Percentiles rank a stretch among this genome's conserved stretches.
Evolutionary conservation across 2,797 vertebrate species (phyloP).

Genomic region (Gallinago solitaria): DNA sequence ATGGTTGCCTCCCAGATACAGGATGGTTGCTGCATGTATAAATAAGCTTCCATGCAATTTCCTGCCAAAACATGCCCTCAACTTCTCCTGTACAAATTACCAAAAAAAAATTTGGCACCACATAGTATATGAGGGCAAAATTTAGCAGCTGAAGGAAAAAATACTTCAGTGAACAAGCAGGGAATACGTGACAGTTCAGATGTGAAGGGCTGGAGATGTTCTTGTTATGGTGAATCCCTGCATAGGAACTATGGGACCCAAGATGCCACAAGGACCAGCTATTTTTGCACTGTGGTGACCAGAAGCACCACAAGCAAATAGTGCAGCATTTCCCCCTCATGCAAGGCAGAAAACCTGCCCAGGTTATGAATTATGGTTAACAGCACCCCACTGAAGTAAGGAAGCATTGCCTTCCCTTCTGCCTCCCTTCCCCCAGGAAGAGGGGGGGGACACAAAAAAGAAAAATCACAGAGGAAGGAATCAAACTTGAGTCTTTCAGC

Average conservation of each 20-base stretch:
- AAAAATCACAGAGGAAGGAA: neutral
- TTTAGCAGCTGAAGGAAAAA: neutral
- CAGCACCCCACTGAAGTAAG: rapidly evolving
- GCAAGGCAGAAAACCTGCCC: neutral
- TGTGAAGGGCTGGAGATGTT: neutral
- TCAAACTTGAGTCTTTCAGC: neutral
- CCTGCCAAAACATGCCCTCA: neutral
- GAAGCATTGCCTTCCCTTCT: neutral
- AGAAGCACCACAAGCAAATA: neutral
- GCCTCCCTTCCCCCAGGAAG: neutral
- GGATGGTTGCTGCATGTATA: neutral
- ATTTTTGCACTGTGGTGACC: neutral
- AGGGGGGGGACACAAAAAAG: neutral
- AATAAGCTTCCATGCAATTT: neutral
- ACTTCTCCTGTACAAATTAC: neutral
- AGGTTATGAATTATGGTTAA: neutral
- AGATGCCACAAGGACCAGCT: neutral
- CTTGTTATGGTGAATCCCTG: neutral
- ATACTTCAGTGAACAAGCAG: neutral
- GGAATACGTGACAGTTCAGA: neutral
- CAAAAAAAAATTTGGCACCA: neutral
- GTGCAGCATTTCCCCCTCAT: neutral
- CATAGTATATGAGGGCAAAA: neutral
- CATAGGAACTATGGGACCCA: neutral
- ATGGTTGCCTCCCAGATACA: neutral